Base-by-base conservation (phyloP, 2,888 invertebrate genomes). In the Coelogynopora nodosa region DNA sequence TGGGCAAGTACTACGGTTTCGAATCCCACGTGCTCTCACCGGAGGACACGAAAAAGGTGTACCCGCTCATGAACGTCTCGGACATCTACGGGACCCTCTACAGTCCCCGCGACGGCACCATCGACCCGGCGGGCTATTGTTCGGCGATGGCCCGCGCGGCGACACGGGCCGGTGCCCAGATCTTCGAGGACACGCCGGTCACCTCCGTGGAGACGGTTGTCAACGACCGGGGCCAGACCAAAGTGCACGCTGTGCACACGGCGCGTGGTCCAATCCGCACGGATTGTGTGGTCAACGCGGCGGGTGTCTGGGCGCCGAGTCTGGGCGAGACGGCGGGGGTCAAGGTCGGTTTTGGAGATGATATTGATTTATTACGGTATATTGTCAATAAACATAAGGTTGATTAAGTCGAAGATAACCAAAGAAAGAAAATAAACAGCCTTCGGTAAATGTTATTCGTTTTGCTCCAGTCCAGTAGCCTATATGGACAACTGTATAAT, bases 111-210 rank as follows among this genome's bases (percentile, higher is more conserved):
- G 96, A 96, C 91, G 96, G 96, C 0, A 94, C 94, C 5, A 94
- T 96, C 31, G 96, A 97, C 90, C 96, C 96, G 0, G 94, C 95
- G 0, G 95, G 95, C 94, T 93, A 95, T 67, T 95, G 95, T 89
- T 93, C 93, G 27, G 95, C 96, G 0, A 93, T 96, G 18, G 93
- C 94, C 0, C 94, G 94, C 91, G 94, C 94, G n/a, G 95, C 96
- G 0, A 94, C 93, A 0, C 93, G 92, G 87, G 93, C 94, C 89
- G 96, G 96, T 30, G 95, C 94, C 13, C 94, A 94, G 92, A 95
- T 95, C 90, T 90, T 0, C 28, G 28, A 84, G 18, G 86, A 67
- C n/a, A n/a, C 84, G 30, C 27, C 27, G 26, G 80, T 84, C 29
- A 28, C 29, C 13, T 26, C 81, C 28, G 30, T 82, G 5, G 84